phyloP scores from a whole-genome alignment of 2,888 invertebrate genomes.

The Agrochola circellaris region DNA sequence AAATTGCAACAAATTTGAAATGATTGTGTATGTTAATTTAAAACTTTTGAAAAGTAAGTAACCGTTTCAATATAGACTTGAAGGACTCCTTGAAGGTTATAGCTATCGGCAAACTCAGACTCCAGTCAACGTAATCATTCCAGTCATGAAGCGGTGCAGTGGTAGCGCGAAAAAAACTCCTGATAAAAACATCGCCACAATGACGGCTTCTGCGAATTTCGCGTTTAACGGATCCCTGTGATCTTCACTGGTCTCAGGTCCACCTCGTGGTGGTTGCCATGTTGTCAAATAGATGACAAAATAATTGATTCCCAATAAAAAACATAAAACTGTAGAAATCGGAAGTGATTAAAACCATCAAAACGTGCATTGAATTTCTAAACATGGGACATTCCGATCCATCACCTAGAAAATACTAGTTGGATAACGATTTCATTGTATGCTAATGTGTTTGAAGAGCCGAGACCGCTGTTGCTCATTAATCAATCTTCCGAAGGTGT shows the following conservation, averaged over 20 bases:
- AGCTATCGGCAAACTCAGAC: too few species aligned
- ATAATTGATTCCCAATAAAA: background rate
- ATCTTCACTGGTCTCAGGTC: background rate
- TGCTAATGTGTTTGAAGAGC: constrained; percentile 66
- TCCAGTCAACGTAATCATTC: background rate
- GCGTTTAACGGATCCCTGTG: background rate
- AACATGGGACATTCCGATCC: constrained; percentile 49
- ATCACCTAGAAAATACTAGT: constrained; percentile 56
- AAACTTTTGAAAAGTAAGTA: background rate
- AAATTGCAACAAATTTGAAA: background rate
- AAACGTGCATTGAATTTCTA: constrained; percentile 57
- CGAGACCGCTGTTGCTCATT: constrained; percentile 47
- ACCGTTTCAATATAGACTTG: background rate
- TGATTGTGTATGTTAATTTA: background rate
- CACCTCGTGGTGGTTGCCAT: too few species aligned
- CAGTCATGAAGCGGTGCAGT: background rate
- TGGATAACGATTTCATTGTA: constrained; percentile 70
- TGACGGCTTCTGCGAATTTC: background rate
- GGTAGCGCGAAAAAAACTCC: background rate
- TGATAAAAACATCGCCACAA: background rate
- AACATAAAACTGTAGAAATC: constrained; percentile 9
- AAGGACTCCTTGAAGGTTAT: background rate
- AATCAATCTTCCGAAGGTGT: constrained; percentile 51
- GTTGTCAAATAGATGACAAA: background rate
- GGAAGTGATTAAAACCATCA: constrained; percentile 29